Evolutionary conservation across 2,888 invertebrate genomes (phyloP), one percentile per base, ranked within the genome.

Genomic region (Nephrotoma appendiculata): DNA sequence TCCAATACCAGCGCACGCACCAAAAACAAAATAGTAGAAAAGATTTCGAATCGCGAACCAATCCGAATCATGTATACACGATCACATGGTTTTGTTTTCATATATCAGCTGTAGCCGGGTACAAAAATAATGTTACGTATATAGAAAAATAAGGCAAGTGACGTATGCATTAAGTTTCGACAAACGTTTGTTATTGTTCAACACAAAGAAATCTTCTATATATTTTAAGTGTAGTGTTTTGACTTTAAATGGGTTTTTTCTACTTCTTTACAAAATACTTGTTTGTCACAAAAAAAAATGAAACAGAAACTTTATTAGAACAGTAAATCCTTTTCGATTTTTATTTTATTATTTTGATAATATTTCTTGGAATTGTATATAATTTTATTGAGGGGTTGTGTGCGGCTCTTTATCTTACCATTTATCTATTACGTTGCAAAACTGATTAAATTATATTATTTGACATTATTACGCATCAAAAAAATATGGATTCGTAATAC

Each of bases 51-150:
- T 9, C 31, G 31, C 31, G 71, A 71, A 71, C 71, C 71, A 71
- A 71, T 71, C 71, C 71, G 11, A 6, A 71, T 71, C 71, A 31
- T 31, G 31, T 71, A 71, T 71, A 41, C 42, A n/a, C n/a, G 31
- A 84, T 84, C 84, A 84, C 84, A 84, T 84, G 84, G 84, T 84
- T 84, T 84, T 84, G 84, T 84, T 84, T 84, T 84, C 43, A 43
- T 15, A 84, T 84, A 84, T 84, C 84, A 84, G 84, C 84, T 84
- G 84, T 84, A 43, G 84, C 84, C 43, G 42, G 84, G 84, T 84
- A 84, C 41, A 84, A 84, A 84, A 83, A 83, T 52, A 52, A 15
- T 52, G 11, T 71, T 71, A 71, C 71, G 71, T 71, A 71, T 71
- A 3, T 31, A 31, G 31, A 71, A 71, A 31, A 31, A n/a, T 71